Evolutionary conservation across 2,797 vertebrate species (phyloP).

Genomic region (Mus spretus): DNA sequence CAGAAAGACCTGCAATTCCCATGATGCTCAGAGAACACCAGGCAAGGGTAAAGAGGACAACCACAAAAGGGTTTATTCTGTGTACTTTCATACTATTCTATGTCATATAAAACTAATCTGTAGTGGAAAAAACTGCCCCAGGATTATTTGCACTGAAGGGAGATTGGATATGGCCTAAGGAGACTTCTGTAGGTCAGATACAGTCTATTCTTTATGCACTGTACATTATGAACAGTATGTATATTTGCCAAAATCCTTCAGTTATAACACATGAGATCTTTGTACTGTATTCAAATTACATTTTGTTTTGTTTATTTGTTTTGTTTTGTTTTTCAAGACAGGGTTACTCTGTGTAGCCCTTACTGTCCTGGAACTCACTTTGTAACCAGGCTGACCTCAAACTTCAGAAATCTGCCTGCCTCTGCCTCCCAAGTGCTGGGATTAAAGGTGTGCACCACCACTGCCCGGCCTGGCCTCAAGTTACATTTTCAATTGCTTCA

Average conservation of each 20-base stretch:
- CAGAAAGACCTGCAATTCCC: background rate
- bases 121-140: background rate
- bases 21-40: background rate
- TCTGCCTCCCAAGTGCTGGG: no score
- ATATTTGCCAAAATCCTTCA: constrained; percentile 11
- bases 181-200: background rate
- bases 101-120: constrained; percentile 31
- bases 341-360: no score
- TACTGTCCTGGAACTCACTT: no score
- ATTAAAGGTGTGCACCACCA: no score
- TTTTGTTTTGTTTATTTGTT: no score
- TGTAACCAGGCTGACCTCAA: no score
- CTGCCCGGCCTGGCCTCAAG: no score
- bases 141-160: background rate
- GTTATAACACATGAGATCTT: background rate
- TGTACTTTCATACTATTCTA: background rate
- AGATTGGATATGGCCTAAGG: background rate
- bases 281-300: background rate
- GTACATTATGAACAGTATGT: background rate
- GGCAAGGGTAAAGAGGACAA: background rate
- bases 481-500: no score
- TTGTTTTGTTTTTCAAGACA: no score
- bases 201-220: background rate
- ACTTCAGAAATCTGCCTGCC: no score
- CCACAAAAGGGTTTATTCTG: background rate